phyloP scores from a whole-genome alignment of 2,797 vertebrate species.

The Tangara arthus region DNA sequence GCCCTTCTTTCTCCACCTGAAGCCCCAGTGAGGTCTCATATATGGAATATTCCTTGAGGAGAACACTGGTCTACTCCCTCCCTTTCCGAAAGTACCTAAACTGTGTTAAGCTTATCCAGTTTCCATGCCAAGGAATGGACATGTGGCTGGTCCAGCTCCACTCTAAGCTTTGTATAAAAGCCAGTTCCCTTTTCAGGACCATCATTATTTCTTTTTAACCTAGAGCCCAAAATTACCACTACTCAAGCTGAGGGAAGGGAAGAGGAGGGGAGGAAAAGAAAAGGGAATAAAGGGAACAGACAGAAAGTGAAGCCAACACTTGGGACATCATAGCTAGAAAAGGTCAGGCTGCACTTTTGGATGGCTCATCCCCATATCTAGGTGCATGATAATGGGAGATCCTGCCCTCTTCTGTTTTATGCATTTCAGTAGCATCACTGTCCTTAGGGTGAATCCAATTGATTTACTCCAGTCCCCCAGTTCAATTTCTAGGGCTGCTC shows the following conservation, averaged over 20 bases:
- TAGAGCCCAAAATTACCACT: not conserved
- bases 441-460: slow-evolving; percentile 50
- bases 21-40: not conserved
- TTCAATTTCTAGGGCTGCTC: slow-evolving; percentile 50
- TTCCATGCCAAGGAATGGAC: not conserved
- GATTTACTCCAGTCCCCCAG: slow-evolving; percentile 44
- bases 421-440: slow-evolving; percentile 32
- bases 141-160: not conserved
- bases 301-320: not conserved
- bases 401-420: not conserved
- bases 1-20: not conserved
- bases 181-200: not conserved
- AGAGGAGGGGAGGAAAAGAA: not conserved
- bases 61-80: not conserved
- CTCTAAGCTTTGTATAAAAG: not conserved
- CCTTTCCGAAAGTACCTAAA: not conserved
- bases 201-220: not conserved
- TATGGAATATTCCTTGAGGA: not conserved
- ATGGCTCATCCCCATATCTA: not conserved
- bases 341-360: slow-evolving; percentile 26
- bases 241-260: not conserved
- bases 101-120: not conserved
- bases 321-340: slow-evolving; percentile 3
- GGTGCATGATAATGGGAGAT: not conserved
- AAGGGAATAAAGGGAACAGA: not conserved